Conservation (phyloP, 2,888 invertebrate genomes). For the Drosophila limbata region DNA sequence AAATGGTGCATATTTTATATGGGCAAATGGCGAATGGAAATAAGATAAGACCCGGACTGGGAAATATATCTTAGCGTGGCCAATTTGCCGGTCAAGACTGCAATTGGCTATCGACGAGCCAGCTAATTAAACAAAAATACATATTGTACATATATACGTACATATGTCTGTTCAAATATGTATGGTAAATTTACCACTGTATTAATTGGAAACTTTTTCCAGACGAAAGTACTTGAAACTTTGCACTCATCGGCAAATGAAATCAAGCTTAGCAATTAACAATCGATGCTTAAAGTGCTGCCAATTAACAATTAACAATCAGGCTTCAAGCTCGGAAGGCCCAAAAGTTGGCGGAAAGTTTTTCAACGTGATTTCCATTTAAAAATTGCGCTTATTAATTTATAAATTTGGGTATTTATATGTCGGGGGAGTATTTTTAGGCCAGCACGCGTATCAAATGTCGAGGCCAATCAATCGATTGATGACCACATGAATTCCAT, state of each 20-base stretch:
- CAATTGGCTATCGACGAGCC: background rate
- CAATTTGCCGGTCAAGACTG: background rate
- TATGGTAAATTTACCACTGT: slow-evolving; percentile 34
- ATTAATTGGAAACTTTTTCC: slow-evolving; percentile 57
- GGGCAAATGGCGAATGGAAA: slow-evolving; percentile 13
- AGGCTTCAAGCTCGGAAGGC: slow-evolving; percentile 8
- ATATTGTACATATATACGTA: background rate
- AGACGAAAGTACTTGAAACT: slow-evolving; percentile 77
- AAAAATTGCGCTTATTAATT: slow-evolving; percentile 22
- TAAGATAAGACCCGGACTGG: background rate
- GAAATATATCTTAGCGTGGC: background rate
- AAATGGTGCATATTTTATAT: slow-evolving; percentile 45
- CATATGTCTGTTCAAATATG: background rate
- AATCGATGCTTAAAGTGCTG: slow-evolving; percentile 59
- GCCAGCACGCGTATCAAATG: slow-evolving; percentile 30
- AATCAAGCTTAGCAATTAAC: slow-evolving; percentile 63
- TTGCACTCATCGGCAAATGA: slow-evolving; percentile 39
- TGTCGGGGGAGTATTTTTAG: slow-evolving; percentile 28
- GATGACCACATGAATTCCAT: slow-evolving; percentile 38
- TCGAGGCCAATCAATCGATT: slow-evolving; percentile 31
- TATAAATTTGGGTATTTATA: slow-evolving; percentile 26
- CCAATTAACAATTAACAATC: slow-evolving; percentile 72
- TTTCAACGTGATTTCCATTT: background rate
- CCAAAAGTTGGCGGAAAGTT: slow-evolving; percentile 12
- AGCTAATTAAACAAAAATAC: slow-evolving; percentile 26